A percentile compares a stretch with the other conserved stretches of the same genome.
phyloP scores from a whole-genome alignment of 2,888 invertebrate species.

The Pteria penguin region DNA sequence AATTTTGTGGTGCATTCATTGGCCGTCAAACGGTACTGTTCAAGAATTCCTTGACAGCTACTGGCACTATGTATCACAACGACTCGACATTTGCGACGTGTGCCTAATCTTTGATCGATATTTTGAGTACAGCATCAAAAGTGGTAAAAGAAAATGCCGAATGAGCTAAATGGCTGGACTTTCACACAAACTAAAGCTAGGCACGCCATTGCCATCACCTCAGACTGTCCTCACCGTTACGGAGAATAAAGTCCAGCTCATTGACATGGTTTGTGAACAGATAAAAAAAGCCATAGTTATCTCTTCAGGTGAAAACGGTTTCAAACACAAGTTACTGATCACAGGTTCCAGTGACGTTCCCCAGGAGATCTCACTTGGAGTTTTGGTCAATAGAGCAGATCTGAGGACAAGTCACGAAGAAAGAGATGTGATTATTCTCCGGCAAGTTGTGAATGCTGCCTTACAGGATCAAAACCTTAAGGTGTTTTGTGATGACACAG shows the following conservation, averaged over 20 bases:
- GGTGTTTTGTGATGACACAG: slow-evolving; percentile 41
- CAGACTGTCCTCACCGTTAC: slow-evolving; percentile 43
- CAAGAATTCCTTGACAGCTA: too few species aligned
- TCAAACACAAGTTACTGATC: neutral
- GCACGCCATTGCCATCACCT: slow-evolving; percentile 44
- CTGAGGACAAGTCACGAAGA: slow-evolving; percentile 48
- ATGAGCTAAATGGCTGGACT: slow-evolving; percentile 4
- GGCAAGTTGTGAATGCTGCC: slow-evolving; percentile 30
- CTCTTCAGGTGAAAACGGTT: too few species aligned
- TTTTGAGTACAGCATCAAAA: slow-evolving; percentile 42
- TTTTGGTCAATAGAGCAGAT: too few species aligned
- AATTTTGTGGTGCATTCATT: too few species aligned
- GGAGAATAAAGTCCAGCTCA: slow-evolving; percentile 46
- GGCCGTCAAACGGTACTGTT: too few species aligned
- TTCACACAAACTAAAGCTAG: slow-evolving; percentile 26
- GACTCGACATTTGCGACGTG: neutral
- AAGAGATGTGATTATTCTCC: slow-evolving; percentile 45
- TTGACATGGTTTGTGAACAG: slow-evolving; percentile 42
- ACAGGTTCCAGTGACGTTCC: neutral
- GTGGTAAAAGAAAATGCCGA: slow-evolving; percentile 30
- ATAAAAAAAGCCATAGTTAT: slow-evolving; percentile 8
- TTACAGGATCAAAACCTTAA: too few species aligned
- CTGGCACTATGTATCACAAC: too few species aligned
- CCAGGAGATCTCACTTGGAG: neutral
- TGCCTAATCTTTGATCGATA: slow-evolving; percentile 46